phyloP scores from a whole-genome alignment of 1,140 invertebrate genomes.

The Orchesella cincta region DNA sequence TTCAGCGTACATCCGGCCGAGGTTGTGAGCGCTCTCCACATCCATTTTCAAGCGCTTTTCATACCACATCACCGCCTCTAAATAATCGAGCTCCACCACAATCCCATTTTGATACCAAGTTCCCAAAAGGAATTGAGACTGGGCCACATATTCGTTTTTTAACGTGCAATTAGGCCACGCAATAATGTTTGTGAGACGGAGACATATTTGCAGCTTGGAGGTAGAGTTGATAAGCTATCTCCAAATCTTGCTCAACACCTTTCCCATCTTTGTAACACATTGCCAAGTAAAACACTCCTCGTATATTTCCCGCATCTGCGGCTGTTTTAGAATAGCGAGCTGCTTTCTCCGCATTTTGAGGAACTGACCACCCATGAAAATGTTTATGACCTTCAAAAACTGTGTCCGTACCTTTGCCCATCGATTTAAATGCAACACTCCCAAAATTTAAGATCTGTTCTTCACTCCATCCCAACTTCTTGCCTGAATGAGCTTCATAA shows the following conservation, averaged over 20 bases:
- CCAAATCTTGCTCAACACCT: constrained; percentile 24
- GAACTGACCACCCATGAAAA: neutral
- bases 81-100: neutral
- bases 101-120: neutral
- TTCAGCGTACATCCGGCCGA: neutral
- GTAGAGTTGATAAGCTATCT: neutral
- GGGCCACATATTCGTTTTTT: too few species aligned
- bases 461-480: too few species aligned
- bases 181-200: too few species aligned
- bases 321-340: constrained; percentile 7
- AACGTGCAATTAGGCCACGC: too few species aligned
- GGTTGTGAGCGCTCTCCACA: neutral
- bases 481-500: neutral
- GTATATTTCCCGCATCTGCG: neutral
- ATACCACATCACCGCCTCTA: neutral
- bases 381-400: neutral
- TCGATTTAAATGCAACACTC: neutral
- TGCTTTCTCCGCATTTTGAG: neutral
- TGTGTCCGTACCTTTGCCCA: neutral
- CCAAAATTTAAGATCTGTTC: neutral
- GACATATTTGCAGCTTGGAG: too few species aligned
- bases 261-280: neutral
- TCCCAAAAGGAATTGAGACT: neutral
- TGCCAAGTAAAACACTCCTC: constrained; percentile 13
- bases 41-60: neutral